phyloP scores from a whole-genome alignment of 2,888 invertebrate genomes.

The Stenotaenia linearis region DNA sequence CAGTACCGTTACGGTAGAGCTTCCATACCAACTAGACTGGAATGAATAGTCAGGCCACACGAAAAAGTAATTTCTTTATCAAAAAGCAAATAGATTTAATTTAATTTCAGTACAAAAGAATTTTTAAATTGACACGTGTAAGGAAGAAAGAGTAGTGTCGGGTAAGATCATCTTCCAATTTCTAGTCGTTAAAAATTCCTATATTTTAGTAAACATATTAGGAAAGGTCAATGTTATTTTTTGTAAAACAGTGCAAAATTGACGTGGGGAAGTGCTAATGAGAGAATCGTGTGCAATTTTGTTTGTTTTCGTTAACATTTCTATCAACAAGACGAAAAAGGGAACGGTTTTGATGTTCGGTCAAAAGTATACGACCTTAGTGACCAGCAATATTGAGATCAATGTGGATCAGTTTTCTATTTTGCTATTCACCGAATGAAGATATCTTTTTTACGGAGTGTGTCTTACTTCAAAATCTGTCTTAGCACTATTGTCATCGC shows the following conservation, averaged over 20 bases:
- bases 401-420: conserved; percentile 14
- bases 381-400: background rate
- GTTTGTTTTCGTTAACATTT: background rate
- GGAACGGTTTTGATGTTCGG: background rate
- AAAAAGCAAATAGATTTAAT: background rate
- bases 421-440: background rate
- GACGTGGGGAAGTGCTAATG: background rate
- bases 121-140: background rate
- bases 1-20: too few relatives aligned
- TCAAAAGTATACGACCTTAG: conserved; percentile 1
- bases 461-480: background rate
- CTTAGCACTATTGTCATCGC: background rate
- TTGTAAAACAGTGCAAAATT: background rate
- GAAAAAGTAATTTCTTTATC: too few relatives aligned
- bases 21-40: too few relatives aligned
- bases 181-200: conserved; percentile 4
- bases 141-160: background rate
- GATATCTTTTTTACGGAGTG: background rate
- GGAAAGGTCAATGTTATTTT: background rate
- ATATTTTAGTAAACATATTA: background rate
- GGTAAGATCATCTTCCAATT: background rate
- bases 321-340: background rate
- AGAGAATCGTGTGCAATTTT: conserved; percentile 17
- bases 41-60: too few relatives aligned
- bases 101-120: background rate